Percentiles rank a stretch among this genome's conserved stretches.
phyloP scores from a whole-genome alignment of 1,140 invertebrate species.

The Oncopeltus fasciatus region DNA sequence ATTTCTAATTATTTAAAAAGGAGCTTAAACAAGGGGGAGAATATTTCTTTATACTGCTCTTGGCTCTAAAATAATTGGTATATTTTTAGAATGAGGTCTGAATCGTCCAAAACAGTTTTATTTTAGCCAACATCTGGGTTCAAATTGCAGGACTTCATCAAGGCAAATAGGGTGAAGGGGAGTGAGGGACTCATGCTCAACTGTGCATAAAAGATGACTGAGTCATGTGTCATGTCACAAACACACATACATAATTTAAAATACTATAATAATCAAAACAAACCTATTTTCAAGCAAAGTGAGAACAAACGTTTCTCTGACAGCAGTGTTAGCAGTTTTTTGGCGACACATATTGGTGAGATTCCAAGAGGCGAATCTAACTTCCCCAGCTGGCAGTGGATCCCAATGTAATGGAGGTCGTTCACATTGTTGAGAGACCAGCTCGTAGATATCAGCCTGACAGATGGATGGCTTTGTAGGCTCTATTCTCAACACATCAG shows the following conservation, averaged over 20 bases:
- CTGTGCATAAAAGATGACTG: no score
- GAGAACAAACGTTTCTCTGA: slow-evolving; percentile 61
- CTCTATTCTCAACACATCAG: background rate
- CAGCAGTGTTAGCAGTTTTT: slow-evolving; percentile 61
- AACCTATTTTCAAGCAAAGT: slow-evolving; percentile 71
- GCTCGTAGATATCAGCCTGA: slow-evolving; percentile 45
- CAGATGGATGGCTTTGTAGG: slow-evolving; percentile 22
- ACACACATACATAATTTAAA: slow-evolving; percentile 4
- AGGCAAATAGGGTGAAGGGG: slow-evolving; percentile 18
- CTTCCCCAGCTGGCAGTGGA: slow-evolving; percentile 39
- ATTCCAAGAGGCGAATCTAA: slow-evolving; percentile 63
- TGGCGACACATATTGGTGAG: slow-evolving; percentile 50
- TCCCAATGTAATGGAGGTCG: slow-evolving; percentile 43
- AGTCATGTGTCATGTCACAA: background rate
- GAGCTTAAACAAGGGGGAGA: no score
- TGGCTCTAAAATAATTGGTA: no score
- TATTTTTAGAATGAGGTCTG: no score
- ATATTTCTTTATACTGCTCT: no score
- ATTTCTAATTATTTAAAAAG: no score
- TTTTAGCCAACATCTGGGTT: no score
- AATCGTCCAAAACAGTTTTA: no score
- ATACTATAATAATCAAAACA: slow-evolving; percentile 30
- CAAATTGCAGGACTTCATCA: no score
- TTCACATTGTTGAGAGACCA: slow-evolving; percentile 47
- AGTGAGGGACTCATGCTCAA: background rate